Evolutionary conservation across 23 tunicate species (phyloP), one percentile per base, ranked within the genome.

Genomic region (Styela plicata): DNA sequence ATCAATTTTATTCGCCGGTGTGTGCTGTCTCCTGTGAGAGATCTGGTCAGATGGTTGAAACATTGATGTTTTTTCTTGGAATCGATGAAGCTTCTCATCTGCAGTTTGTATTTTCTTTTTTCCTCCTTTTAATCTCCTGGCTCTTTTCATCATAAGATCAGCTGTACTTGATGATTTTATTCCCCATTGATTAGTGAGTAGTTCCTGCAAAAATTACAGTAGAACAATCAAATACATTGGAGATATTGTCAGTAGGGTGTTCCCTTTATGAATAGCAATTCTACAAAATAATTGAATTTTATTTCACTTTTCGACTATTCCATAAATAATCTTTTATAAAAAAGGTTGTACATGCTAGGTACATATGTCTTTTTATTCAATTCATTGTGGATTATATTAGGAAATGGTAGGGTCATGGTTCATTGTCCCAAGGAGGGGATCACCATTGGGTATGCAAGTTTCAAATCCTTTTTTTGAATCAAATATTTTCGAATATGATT

Each of bases 81-180:
- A 89, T 31, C 79, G 73, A 27, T 33, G 68, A 17, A 89, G 65
- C 52, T 89, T 89, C 36, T 84, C 94, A 17, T 80, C 94, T 2
- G 94, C 94, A n/a, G 69, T 70, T 16, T 32, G 80, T 52, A 64
- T 74, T 62, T 84, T 89, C 74, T 74, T 89, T 31, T 65, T 74
- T 17, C 85, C 75, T 32, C 94, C 94, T 63, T 89, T 89, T 85
- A 89, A 71, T 52, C 83, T 79, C 61, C 79, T 80, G 13, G 94
- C 94, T 80, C 94, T 36, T 65, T 84, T 89, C 78, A 89, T 52
- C 94, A 89, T 89, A 31, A 89, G 73, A 30, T 89, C 88, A 32
- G 87, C 84, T 3, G 88, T 79, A 25, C 63, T 34, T 0, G 80
- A 74, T 70, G 67, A 85, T 24, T 80, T 79, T 5, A 89, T 57